Percentiles rank a stretch among this genome's conserved stretches.
Conservation (phyloP, 2,888 invertebrate species). For the Calliphora vomitoria region DNA sequence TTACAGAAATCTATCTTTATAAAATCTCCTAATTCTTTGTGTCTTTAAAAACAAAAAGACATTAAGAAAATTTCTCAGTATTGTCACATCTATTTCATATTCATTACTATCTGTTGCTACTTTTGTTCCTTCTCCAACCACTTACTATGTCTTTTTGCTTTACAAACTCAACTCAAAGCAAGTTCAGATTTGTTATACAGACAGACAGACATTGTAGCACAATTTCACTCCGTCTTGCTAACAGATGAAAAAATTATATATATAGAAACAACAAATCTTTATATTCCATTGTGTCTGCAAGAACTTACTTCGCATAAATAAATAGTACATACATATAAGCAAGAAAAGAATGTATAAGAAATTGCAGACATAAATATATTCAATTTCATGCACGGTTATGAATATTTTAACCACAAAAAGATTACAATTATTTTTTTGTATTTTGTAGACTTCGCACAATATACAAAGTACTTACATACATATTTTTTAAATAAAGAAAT, state of each 20-base stretch:
- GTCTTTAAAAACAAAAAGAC: not conserved
- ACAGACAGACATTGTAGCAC: not conserved
- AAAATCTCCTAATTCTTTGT: no score
- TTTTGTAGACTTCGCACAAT: no score
- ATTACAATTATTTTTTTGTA: no score
- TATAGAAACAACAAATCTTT: conserved; percentile 1
- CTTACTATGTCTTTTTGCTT: not conserved
- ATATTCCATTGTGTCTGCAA: conserved; percentile 21
- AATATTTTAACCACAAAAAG: conserved; percentile 17
- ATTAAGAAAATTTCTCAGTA: not conserved
- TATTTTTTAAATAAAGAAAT: not conserved
- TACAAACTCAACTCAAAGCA: not conserved
- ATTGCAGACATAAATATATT: conserved; percentile 28
- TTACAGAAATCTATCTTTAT: no score
- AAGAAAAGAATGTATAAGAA: not conserved
- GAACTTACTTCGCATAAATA: conserved; percentile 5
- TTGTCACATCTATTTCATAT: not conserved
- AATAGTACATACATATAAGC: not conserved
- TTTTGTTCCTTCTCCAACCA: not conserved
- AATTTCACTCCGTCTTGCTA: not conserved
- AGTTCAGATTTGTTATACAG: not conserved
- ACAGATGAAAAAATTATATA: not conserved
- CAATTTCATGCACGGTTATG: conserved; percentile 25
- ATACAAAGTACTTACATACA: not conserved
- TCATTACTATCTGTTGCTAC: not conserved